Percentiles rank a stretch among this genome's conserved stretches.
Evolutionary conservation across 2,113 vertebrate genomes (phyloP).

Genomic region (Catharus minimus): DNA sequence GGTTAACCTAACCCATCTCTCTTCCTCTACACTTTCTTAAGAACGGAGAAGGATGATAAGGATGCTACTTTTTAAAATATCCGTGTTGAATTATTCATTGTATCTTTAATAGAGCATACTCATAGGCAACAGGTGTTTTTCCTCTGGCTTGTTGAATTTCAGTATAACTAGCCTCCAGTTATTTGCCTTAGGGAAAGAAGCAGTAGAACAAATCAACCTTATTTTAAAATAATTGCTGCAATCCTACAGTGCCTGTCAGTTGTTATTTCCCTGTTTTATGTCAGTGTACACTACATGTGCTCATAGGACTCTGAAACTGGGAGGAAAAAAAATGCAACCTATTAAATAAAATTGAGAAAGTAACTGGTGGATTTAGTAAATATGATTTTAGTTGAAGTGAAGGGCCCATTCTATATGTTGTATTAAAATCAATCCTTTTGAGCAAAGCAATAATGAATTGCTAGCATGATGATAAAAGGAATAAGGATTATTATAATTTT

Average conservation of each 20-base stretch:
- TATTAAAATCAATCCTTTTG: constrained; percentile 43
- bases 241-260: constrained; percentile 62
- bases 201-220: constrained; percentile 68
- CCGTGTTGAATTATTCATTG: constrained; percentile 75
- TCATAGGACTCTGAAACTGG: constrained; percentile 32
- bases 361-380: constrained; percentile 32
- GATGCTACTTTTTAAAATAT: constrained; percentile 29
- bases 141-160: constrained; percentile 60
- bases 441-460: constrained; percentile 49
- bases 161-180: constrained; percentile 63
- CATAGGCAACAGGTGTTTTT: constrained; percentile 69
- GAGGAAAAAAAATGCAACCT: constrained; percentile 15
- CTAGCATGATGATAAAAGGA: background rate
- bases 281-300: constrained; percentile 8
- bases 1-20: background rate
- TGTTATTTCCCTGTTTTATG: constrained; percentile 59
- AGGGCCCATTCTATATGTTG: background rate
- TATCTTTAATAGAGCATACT: constrained; percentile 68
- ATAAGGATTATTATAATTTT: constrained; percentile 57
- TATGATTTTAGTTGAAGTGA: constrained; percentile 15
- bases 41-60: background rate
- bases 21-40: constrained; percentile 5
- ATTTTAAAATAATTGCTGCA: constrained; percentile 74
- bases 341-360: constrained; percentile 47
- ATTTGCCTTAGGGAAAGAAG: constrained; percentile 54